Evolutionary conservation across 2,797 vertebrate genomes (phyloP).

Genomic region (Peromyscus aztecus): DNA sequence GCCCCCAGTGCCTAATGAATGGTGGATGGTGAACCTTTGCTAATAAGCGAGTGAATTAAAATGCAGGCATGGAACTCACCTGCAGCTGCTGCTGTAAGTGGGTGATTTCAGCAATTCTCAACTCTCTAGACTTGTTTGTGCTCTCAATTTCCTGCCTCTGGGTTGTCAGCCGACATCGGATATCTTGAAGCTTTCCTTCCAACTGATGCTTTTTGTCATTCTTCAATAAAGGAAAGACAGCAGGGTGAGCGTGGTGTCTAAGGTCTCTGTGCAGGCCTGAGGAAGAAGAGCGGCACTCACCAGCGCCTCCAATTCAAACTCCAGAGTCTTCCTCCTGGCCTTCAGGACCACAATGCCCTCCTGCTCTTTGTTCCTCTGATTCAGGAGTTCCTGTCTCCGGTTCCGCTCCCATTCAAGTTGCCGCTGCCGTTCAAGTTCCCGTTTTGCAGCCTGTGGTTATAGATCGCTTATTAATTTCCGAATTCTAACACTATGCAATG

Average conservation of each 20-base stretch:
- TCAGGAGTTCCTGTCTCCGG: conserved; percentile 96
- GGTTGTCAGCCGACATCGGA: conserved; percentile 94
- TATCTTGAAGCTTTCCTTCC: conserved; percentile 98
- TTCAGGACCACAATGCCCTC: conserved; percentile 97
- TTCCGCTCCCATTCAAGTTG: conserved; percentile 94
- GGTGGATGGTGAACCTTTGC: neutral
- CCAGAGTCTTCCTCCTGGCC: conserved; percentile 97
- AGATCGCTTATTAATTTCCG: neutral
- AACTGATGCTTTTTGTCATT: conserved; percentile 97
- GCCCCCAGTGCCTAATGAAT: neutral
- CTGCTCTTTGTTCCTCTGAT: conserved; percentile 97
- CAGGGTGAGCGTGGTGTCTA: conserved; percentile 3
- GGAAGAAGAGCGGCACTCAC: conserved; percentile 86
- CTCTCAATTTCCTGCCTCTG: conserved; percentile 97
- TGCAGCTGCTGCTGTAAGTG: conserved; percentile 97
- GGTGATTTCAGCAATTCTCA: conserved; percentile 97
- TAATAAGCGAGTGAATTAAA: neutral
- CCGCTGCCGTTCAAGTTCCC: conserved; percentile 95
- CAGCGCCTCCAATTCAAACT: conserved; percentile 97
- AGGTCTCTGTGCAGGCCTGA: too few relatives aligned
- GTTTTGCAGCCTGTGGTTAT: conserved; percentile 93
- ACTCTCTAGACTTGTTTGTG: conserved; percentile 96
- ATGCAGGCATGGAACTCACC: conserved; percentile 84
- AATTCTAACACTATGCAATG: neutral
- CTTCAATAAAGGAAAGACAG: conserved; percentile 84